Percentiles rank a stretch among this genome's conserved stretches.
phyloP scores from a whole-genome alignment of 2,797 vertebrate species.

The Poecile montanus region DNA sequence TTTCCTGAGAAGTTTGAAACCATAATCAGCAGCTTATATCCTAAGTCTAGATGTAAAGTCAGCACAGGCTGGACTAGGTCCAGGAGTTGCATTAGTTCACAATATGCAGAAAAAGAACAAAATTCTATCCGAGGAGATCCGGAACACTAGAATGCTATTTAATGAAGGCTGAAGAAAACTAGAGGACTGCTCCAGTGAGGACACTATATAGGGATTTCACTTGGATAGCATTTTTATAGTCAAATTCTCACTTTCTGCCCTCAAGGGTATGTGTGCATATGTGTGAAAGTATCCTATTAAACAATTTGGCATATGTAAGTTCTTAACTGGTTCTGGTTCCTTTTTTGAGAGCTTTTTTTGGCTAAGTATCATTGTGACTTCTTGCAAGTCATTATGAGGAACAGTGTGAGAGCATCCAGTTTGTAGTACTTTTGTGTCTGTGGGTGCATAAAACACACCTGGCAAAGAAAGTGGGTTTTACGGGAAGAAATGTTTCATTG shows the following conservation, averaged over 20 bases:
- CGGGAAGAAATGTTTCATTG: background rate
- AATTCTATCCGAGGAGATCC: background rate
- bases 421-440: background rate
- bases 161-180: background rate
- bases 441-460: background rate
- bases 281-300: slow-evolving; percentile 10
- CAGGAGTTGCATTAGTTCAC: slow-evolving; percentile 52
- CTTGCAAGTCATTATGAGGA: slow-evolving; percentile 27
- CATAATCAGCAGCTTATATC: slow-evolving; percentile 29
- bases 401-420: background rate
- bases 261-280: background rate
- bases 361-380: slow-evolving; percentile 35
- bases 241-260: slow-evolving; percentile 19
- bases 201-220: background rate
- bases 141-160: background rate
- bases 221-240: slow-evolving; percentile 40
- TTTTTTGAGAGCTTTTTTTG: background rate
- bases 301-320: background rate
- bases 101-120: slow-evolving; percentile 22
- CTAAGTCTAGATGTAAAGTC: slow-evolving; percentile 24
- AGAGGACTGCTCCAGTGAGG: background rate
- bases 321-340: background rate
- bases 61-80: slow-evolving; percentile 29
- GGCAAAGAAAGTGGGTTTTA: background rate
- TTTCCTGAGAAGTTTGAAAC: slow-evolving; percentile 34